Percentiles rank a stretch among this genome's conserved stretches.
These are phyloP conservation scores for Sebastes steindachneri DNA, from an alignment of 2,797 vertebrate species.

Conservation along the genomic window DNA sequence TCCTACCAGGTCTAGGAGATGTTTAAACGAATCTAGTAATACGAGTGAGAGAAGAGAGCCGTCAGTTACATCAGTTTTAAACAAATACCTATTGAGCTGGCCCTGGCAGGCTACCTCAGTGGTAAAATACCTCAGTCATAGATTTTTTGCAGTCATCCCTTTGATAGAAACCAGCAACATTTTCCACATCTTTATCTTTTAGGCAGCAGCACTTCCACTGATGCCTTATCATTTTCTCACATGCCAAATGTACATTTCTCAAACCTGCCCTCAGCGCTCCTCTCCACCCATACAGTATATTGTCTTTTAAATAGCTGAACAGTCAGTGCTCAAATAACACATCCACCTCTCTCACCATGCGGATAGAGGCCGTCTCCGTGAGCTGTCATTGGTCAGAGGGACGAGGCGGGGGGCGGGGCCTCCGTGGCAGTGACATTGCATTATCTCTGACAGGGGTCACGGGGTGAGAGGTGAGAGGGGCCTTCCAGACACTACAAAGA, in stretches of 20 bases:
- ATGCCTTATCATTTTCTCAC: slow-evolving; percentile 38
- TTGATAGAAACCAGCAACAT: slow-evolving; percentile 44
- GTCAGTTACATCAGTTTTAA: neutral
- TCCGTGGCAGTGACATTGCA: slow-evolving; percentile 48
- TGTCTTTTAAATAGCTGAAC: neutral
- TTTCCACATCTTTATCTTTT: slow-evolving; percentile 26
- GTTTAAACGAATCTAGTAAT: neutral
- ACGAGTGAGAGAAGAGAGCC: neutral
- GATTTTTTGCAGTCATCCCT: neutral
- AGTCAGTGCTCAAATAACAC: neutral
- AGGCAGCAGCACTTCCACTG: slow-evolving; percentile 13
- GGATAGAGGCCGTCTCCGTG: neutral
- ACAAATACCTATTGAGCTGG: neutral
- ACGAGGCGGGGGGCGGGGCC: slow-evolving; percentile 25
- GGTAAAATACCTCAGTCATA: neutral
- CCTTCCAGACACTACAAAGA: slow-evolving; percentile 64
- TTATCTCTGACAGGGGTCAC: slow-evolving; percentile 62
- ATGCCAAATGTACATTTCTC: slow-evolving; percentile 12
- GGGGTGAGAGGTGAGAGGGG: slow-evolving; percentile 51
- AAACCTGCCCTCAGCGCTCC: slow-evolving; percentile 6
- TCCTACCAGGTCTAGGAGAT: neutral
- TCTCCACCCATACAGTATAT: neutral
- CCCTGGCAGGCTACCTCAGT: neutral
- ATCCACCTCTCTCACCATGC: neutral
- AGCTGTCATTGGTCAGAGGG: slow-evolving; percentile 38